Conservation (phyloP, 2,888 invertebrate species). For the Bombyx huttoni region DNA sequence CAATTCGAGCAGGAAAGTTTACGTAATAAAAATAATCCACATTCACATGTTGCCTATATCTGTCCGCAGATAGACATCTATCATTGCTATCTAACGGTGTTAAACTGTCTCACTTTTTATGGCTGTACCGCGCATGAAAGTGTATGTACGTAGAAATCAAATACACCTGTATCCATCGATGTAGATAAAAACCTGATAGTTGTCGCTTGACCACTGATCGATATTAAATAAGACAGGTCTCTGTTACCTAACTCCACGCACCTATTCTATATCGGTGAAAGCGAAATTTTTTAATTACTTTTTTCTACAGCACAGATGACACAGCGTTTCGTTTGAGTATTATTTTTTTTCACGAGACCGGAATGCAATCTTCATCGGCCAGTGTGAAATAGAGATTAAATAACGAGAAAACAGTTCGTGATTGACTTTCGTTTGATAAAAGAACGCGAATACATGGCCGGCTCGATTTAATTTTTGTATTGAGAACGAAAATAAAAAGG, state of each 20-base stretch:
- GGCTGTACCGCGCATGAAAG: slow-evolving; percentile 9
- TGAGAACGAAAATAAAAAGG: slow-evolving; percentile 10
- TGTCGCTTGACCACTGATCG: slow-evolving; percentile 45
- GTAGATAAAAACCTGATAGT: slow-evolving; percentile 41
- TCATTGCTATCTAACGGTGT: slow-evolving; percentile 7
- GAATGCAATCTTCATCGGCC: slow-evolving; percentile 29
- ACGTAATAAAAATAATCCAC: background rate
- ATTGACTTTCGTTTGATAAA: slow-evolving; percentile 29
- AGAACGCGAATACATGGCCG: slow-evolving; percentile 10
- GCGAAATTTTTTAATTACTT: slow-evolving; percentile 60
- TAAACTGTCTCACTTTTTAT: slow-evolving; percentile 7
- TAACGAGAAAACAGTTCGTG: slow-evolving; percentile 31
- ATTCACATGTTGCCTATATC: background rate
- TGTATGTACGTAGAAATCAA: slow-evolving; percentile 13
- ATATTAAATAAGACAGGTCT: slow-evolving; percentile 43
- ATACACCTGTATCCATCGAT: slow-evolving; percentile 10
- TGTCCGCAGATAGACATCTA: background rate
- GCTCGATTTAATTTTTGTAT: slow-evolving; percentile 16
- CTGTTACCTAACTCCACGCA: slow-evolving; percentile 57
- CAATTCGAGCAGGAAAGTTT: background rate
- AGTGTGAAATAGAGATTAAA: slow-evolving; percentile 32
- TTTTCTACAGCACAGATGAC: slow-evolving; percentile 56
- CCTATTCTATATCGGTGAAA: slow-evolving; percentile 54
- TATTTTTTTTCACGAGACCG: slow-evolving; percentile 10
- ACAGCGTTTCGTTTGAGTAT: slow-evolving; percentile 31